These are phyloP conservation scores for Meriones psammophilus DNA, from an alignment of 2,797 vertebrate species.

Conservation along the genomic window DNA sequence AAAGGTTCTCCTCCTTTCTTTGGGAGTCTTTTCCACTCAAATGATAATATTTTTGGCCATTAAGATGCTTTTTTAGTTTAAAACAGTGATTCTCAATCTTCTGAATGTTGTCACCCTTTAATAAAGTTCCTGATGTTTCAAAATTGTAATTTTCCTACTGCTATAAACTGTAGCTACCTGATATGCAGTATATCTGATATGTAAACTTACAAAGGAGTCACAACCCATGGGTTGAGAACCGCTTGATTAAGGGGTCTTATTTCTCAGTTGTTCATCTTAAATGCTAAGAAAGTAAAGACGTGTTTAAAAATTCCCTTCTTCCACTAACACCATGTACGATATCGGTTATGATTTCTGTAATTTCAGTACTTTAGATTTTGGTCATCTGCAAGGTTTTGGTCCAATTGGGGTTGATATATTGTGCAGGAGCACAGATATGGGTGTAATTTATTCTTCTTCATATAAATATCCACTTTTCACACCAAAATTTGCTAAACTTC, in stretches of 20 bases:
- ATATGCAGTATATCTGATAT: neutral
- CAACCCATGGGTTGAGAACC: neutral
- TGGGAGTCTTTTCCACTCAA: neutral
- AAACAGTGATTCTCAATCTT: neutral
- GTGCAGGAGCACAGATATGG: neutral
- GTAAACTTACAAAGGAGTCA: neutral
- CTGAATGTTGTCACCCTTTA: neutral
- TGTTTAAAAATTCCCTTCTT: too few relatives aligned
- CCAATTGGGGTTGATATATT: neutral
- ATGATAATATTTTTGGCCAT: neutral
- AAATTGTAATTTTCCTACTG: neutral
- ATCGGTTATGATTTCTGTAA: neutral
- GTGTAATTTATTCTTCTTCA: neutral
- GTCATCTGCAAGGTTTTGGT: neutral
- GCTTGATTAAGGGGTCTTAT: neutral
- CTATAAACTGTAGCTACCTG: neutral
- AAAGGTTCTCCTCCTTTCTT: neutral
- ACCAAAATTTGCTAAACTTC: neutral
- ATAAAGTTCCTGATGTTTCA: neutral
- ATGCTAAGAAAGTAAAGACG: too few relatives aligned
- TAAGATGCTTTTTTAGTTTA: neutral
- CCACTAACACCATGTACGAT: too few relatives aligned
- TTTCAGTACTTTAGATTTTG: neutral
- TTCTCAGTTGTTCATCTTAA: neutral
- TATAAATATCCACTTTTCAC: too few relatives aligned